Evolutionary conservation across 2,113 vertebrate genomes (phyloP).

Genomic region (Sclerurus mexicanus): DNA sequence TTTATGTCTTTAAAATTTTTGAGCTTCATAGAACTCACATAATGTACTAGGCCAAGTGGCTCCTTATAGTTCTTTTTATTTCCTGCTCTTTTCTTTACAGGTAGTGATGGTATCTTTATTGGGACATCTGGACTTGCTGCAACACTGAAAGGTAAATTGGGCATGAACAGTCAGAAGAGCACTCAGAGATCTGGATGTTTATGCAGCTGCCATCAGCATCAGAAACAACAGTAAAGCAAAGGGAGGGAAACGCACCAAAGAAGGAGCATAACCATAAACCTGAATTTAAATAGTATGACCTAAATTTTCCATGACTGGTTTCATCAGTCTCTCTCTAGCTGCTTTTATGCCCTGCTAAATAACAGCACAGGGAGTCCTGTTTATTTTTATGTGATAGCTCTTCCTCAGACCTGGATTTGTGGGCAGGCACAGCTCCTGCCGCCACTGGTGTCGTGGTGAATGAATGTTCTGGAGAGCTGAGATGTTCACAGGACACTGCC

Average conservation of each 20-base stretch:
- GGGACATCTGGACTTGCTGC: not conserved
- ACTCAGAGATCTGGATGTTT: not conserved
- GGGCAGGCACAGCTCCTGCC: not conserved
- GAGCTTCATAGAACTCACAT: not conserved
- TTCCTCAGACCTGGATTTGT: not conserved
- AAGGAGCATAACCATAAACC: not conserved
- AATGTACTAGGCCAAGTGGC: not conserved
- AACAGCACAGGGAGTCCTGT: not conserved
- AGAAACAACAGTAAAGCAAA: not conserved
- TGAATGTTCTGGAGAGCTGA: not conserved
- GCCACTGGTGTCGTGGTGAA: not conserved
- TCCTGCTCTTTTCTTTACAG: not conserved
- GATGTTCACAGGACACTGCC: not conserved
- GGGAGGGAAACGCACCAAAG: not conserved
- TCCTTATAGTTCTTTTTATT: not conserved
- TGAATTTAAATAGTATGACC: constrained; percentile 10
- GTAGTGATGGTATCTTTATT: not conserved
- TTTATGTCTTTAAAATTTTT: not conserved
- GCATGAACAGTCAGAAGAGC: not conserved
- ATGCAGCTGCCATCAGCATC: not conserved
- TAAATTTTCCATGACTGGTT: constrained; percentile 42
- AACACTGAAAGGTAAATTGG: not conserved
- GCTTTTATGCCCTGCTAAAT: constrained; percentile 16
- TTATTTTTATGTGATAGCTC: not conserved
- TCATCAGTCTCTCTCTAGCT: not conserved